A percentile compares a stretch with the other conserved stretches of the same genome.
Evolutionary conservation across 2,113 vertebrate genomes (phyloP).

Genomic region (Clinocottus analis): DNA sequence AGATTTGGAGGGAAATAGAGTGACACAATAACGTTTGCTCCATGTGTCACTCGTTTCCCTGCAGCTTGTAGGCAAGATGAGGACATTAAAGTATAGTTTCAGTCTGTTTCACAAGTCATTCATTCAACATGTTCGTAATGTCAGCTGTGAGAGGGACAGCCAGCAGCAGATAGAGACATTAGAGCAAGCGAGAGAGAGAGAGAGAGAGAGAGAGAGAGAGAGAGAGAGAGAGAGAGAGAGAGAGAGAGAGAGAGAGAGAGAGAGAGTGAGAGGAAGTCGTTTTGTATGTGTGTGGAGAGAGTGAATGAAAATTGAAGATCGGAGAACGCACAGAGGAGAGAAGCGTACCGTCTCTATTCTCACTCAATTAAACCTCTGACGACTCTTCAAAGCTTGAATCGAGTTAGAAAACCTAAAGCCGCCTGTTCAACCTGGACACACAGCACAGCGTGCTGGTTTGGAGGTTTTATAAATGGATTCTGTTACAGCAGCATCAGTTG

Average conservation of each 20-base stretch:
- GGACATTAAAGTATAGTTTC: background rate
- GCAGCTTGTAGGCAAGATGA: background rate
- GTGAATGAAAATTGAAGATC: constrained; percentile 55
- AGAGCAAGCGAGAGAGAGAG: too few species aligned
- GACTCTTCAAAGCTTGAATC: constrained; percentile 3
- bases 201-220: too few species aligned
- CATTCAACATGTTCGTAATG: background rate
- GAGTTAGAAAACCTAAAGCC: background rate
- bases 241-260: constrained; percentile 9
- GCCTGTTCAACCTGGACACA: background rate
- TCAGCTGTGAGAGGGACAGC: constrained; percentile 3
- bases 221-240: background rate
- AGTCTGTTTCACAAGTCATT: background rate
- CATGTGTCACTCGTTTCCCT: background rate
- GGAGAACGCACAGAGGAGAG: constrained; percentile 23
- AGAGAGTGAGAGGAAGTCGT: constrained; percentile 40
- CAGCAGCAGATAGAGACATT: background rate
- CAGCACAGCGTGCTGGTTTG: background rate
- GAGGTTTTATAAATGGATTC: constrained; percentile 60
- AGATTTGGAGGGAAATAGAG: constrained; percentile 47
- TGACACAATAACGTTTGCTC: constrained; percentile 7
- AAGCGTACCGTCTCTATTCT: constrained; percentile 13
- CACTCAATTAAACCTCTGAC: background rate
- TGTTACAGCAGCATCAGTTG: constrained; percentile 16
- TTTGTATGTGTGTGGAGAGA: constrained; percentile 15